Percentiles rank a stretch among this genome's conserved stretches.
Conservation (phyloP, 1,140 invertebrate species). For the Scylla paramamosain region DNA sequence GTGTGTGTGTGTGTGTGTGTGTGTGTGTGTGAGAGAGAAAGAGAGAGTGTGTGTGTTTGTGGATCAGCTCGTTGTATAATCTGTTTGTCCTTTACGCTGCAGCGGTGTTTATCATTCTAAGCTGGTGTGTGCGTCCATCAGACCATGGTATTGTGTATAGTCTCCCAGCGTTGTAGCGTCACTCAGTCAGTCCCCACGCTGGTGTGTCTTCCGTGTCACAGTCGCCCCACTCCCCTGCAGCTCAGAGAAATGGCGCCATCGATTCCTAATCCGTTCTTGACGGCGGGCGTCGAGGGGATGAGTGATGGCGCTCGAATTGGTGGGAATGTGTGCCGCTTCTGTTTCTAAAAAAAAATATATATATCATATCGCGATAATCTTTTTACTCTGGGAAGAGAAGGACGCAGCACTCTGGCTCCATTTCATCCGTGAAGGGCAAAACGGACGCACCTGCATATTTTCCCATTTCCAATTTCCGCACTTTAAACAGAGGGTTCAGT, state of each 20-base stretch:
- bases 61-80: no score
- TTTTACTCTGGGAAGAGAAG: background rate
- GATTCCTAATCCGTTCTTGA: conserved; percentile 22
- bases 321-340: background rate
- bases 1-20: no score
- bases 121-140: no score
- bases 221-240: background rate
- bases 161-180: no score
- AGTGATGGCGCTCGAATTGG: background rate
- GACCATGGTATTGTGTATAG: no score
- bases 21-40: no score
- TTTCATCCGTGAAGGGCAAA: background rate
- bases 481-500: no score
- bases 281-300: background rate
- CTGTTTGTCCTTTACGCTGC: no score
- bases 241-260: conserved; percentile 17
- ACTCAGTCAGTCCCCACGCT: background rate
- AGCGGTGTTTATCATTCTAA: no score
- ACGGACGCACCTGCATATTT: no score
- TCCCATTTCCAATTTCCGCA: no score
- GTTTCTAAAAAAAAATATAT: background rate
- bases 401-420: background rate
- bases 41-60: no score
- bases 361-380: background rate
- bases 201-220: background rate